Conservation (phyloP, 2,113 vertebrate species). For the Petromus typicus region DNA sequence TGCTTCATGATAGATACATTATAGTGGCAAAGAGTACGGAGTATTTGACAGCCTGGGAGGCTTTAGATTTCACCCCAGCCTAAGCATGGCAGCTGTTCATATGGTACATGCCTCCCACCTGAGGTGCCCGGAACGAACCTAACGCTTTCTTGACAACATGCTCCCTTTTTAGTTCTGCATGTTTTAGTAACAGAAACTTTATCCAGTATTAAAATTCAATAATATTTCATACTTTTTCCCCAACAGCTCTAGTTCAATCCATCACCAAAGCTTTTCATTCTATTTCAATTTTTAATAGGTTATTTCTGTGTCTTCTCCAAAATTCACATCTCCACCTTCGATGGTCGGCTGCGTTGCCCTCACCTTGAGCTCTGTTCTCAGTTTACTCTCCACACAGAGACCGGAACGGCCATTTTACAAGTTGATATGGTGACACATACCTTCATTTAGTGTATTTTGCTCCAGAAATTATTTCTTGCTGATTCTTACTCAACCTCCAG, state of each 20-base stretch:
- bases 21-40: no score
- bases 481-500: background rate
- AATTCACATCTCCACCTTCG: background rate
- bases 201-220: background rate
- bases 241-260: background rate
- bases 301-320: background rate
- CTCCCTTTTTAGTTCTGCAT: background rate
- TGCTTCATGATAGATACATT: fast-evolving
- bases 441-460: background rate
- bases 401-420: background rate
- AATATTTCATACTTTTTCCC: background rate
- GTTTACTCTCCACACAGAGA: background rate
- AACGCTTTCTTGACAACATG: background rate
- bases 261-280: background rate
- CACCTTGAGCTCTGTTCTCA: background rate
- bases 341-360: fast-evolving
- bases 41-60: background rate
- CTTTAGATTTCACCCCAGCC: background rate
- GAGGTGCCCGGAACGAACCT: fast-evolving
- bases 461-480: background rate
- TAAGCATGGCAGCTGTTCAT: fast-evolving
- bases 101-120: background rate
- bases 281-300: background rate
- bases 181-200: background rate
- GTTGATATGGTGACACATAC: background rate